These are phyloP conservation scores for Fragum sueziense DNA, from an alignment of 2,888 invertebrate species.

Conservation along the genomic window DNA sequence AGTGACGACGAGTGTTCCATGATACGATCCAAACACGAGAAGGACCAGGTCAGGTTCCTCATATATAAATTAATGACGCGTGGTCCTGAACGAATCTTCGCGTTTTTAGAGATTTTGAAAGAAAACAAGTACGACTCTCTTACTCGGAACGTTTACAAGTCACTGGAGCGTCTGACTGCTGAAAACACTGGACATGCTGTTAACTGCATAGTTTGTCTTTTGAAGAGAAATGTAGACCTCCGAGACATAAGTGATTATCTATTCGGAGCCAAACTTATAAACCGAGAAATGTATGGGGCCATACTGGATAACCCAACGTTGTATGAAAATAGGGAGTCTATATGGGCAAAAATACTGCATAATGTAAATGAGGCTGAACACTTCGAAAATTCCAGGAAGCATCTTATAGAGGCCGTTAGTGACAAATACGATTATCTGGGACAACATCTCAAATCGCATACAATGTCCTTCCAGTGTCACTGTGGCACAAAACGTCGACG, in stretches of 20 bases:
- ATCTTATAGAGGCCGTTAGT: not conserved
- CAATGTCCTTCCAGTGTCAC: not conserved
- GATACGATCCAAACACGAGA: conserved; percentile 5
- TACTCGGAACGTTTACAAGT: not conserved
- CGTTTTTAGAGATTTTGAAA: not conserved
- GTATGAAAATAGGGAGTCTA: conserved; percentile 3
- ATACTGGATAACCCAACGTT: not conserved
- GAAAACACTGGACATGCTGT: not conserved
- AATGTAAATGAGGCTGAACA: not conserved
- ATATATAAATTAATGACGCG: conserved; percentile 7
- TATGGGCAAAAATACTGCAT: conserved; percentile 1
- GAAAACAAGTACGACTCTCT: not conserved
- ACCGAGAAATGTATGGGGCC: conserved; percentile 5
- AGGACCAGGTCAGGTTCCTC: conserved; percentile 1
- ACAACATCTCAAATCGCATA: not conserved
- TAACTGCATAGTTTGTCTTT: not conserved
- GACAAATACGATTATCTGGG: not conserved
- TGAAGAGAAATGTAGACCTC: not conserved
- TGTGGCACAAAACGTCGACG: not conserved
- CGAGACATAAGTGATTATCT: conserved; percentile 12
- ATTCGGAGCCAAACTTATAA: conserved; percentile 2
- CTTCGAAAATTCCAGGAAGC: not conserved
- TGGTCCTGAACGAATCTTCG: not conserved
- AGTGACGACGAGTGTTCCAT: conserved; percentile 5
- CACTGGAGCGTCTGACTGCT: not conserved